A percentile compares a stretch with the other conserved stretches of the same genome.
phyloP scores from a whole-genome alignment of 2,888 invertebrate genomes.

The Calameuta filiformis region DNA sequence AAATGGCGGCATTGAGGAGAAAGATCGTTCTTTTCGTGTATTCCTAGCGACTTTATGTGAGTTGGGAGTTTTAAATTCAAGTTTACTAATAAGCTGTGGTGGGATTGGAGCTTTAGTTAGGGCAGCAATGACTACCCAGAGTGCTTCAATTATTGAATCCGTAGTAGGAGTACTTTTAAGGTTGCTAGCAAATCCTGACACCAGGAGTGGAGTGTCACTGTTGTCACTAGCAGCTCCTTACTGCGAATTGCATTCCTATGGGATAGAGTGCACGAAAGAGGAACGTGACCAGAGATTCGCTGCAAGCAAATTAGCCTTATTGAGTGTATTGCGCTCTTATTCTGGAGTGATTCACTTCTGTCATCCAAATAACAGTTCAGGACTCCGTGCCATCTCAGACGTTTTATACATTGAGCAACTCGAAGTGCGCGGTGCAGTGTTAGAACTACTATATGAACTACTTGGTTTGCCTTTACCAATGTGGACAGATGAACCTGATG shows the following conservation, averaged over 20 bases:
- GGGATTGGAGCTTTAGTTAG: conserved; percentile 86
- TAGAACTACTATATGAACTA: conserved; percentile 92
- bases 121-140: conserved; percentile 86
- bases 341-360: conserved; percentile 91
- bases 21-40: conserved; percentile 85
- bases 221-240: conserved; percentile 92
- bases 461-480: conserved; percentile 88
- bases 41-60: conserved; percentile 91
- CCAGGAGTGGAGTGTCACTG: conserved; percentile 84
- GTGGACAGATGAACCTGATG: conserved; percentile 93
- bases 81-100: conserved; percentile 81
- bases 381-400: conserved; percentile 82
- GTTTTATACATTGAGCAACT: conserved; percentile 86
- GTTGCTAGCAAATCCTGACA: conserved; percentile 85
- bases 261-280: conserved; percentile 62
- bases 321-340: conserved; percentile 91
- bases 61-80: conserved; percentile 87
- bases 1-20: conserved; percentile 81
- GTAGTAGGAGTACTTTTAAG: conserved; percentile 88
- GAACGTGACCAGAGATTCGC: conserved; percentile 84
- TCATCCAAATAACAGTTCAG: conserved; percentile 79
- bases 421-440: conserved; percentile 91
- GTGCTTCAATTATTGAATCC: conserved; percentile 90
- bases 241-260: conserved; percentile 82
- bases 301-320: conserved; percentile 84